Evolutionary conservation across 1,140 invertebrate genomes (phyloP), one percentile per base, ranked within the genome.

Genomic region (Thaumetopoea pityocampa): DNA sequence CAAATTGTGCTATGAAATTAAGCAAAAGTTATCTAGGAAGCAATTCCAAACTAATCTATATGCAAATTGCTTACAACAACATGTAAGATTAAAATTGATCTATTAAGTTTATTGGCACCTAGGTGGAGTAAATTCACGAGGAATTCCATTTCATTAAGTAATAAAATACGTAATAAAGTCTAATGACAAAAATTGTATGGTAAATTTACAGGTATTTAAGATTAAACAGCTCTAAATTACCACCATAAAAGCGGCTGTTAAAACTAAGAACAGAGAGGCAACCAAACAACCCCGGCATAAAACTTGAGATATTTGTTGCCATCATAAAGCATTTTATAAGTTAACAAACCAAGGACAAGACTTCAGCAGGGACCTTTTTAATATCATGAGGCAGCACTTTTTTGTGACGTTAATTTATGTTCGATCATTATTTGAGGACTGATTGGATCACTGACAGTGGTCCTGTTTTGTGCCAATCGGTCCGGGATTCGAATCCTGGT

Each of bases 31-130:
- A 17, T 27, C 55, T 27, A 65, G 51, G 61, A 67, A 66, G 60
- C 54, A 68, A 72, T 74, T 65, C 49, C 42, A 37, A 78, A 62
- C 49, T 67, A 72, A 78, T 74, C 56, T 67, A 47, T 62, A 70
- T 72, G 68, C 58, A 70, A 74, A 78, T 72, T 58, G 23, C 38
- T 34, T 29, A 50, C 36, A 62, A 65, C 52, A 62, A 67, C 62
- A 59, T n/a, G n/a, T n/a, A n/a, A n/a, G n/a, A n/a, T n/a, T n/a
- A n/a, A n/a, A n/a, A n/a, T n/a, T n/a, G n/a, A n/a, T n/a, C n/a
- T n/a, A n/a, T n/a, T n/a, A n/a, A n/a, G n/a, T n/a, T n/a, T n/a
- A n/a, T n/a, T n/a, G n/a, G n/a, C n/a, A n/a, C 19, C 10, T 4
- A 29, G 24, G 29, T 36, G 4, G 14, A 15, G 27, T 26, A 17